A percentile compares a stretch with the other conserved stretches of the same genome.
Conservation (phyloP, 2,113 vertebrate genomes). For the Ptychochromis oligacanthus region DNA sequence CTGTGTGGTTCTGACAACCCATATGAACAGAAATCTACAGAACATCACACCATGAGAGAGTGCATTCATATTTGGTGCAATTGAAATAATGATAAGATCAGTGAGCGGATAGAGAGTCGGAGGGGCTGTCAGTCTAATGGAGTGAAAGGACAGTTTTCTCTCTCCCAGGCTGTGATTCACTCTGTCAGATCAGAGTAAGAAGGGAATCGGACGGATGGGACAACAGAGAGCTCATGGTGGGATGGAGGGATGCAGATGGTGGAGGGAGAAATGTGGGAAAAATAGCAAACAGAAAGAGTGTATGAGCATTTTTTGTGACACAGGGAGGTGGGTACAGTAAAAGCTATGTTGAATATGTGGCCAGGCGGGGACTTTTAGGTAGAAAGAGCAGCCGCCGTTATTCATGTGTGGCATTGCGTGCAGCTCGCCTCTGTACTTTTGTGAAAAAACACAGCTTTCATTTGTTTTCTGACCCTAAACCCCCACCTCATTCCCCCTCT, state of each 20-base stretch:
- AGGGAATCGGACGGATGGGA: constrained; percentile 14
- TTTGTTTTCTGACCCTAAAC: constrained; percentile 44
- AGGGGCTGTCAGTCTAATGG: constrained; percentile 47
- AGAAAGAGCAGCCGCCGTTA: neutral
- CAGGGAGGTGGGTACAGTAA: neutral
- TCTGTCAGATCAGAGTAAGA: constrained; percentile 22
- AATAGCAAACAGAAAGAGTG: neutral
- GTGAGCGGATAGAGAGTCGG: constrained; percentile 40
- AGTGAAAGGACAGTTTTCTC: constrained; percentile 47
- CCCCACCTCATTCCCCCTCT: neutral
- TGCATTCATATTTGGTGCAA: constrained; percentile 54
- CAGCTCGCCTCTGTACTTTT: neutral
- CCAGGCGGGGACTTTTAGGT: constrained; percentile 20
- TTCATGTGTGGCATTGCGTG: constrained; percentile 27
- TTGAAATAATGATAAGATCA: constrained; percentile 65
- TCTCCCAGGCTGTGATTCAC: constrained; percentile 33
- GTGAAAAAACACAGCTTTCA: constrained; percentile 33
- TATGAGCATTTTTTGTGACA: neutral
- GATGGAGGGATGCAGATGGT: constrained; percentile 3
- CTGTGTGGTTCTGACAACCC: constrained; percentile 44
- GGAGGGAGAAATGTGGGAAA: neutral
- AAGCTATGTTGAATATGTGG: constrained; percentile 3
- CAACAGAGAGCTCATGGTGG: constrained; percentile 16
- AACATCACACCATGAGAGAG: constrained; percentile 46
- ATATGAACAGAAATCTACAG: constrained; percentile 24